A percentile compares a stretch with the other conserved stretches of the same genome.
Evolutionary conservation across 2,797 vertebrate species (phyloP).

Genomic region (Ceyx erithaca): DNA sequence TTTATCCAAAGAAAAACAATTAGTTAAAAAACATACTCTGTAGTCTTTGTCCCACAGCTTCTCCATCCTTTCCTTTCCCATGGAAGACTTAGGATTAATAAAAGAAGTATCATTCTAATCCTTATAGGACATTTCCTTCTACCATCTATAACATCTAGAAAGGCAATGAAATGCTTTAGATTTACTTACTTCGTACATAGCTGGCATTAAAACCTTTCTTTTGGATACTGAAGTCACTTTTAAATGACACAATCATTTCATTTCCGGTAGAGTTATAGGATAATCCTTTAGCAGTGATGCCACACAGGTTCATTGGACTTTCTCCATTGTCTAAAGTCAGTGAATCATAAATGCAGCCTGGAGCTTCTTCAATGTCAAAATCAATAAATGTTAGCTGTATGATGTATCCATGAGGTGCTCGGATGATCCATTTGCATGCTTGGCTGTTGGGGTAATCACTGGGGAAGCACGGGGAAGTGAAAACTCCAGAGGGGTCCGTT

Average conservation of each 20-base stretch:
- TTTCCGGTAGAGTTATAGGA: slow-evolving; percentile 93
- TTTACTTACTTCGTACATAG: slow-evolving; percentile 91
- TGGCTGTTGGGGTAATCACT: slow-evolving; percentile 88
- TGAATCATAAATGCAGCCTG: slow-evolving; percentile 92
- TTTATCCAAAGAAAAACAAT: not conserved
- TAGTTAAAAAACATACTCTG: not conserved
- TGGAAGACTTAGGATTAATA: not conserved
- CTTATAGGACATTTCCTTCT: not conserved
- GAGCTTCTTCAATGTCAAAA: slow-evolving; percentile 95
- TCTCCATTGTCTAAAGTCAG: slow-evolving; percentile 86
- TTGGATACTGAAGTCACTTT: slow-evolving; percentile 95
- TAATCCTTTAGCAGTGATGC: slow-evolving; percentile 91
- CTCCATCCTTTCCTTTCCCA: not conserved
- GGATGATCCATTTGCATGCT: slow-evolving; percentile 88
- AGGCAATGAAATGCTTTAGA: slow-evolving; percentile 7
- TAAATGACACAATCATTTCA: slow-evolving; percentile 90
- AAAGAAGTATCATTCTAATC: not conserved
- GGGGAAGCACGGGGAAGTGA: slow-evolving; percentile 94
- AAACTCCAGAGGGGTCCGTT: slow-evolving; percentile 82
- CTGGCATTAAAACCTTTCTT: slow-evolving; percentile 94
- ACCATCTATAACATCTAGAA: slow-evolving; percentile 17
- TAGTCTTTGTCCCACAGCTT: not conserved
- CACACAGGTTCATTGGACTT: slow-evolving; percentile 86
- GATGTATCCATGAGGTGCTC: slow-evolving; percentile 90
- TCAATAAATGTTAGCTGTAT: slow-evolving; percentile 93